phyloP scores from a whole-genome alignment of 2,888 invertebrate genomes.

The Melanostoma scalare region DNA sequence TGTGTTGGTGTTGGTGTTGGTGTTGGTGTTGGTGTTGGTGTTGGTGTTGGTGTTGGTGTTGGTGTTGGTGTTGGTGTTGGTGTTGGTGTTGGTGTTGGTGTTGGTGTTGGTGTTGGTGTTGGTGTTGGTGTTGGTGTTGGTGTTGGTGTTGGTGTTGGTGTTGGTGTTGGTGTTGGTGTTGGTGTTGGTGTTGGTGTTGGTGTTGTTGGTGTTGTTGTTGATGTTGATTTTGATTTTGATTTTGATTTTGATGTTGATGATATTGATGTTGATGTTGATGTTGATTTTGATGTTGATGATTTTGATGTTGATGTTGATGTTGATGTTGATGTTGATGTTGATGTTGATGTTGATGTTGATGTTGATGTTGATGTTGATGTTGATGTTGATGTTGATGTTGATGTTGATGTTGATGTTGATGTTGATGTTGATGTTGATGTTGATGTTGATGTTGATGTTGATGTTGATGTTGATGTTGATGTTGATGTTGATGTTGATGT shows the following conservation, averaged over 20 bases:
- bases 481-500: neutral
- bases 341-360: neutral
- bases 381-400: conserved; percentile 4
- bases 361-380: neutral
- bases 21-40: conserved; percentile 1
- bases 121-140: neutral
- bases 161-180: neutral
- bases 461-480: conserved; percentile 8
- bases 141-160: neutral
- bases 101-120: neutral
- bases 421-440: neutral
- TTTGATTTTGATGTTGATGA: neutral
- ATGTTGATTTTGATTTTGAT: neutral
- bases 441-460: neutral
- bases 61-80: neutral
- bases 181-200: neutral
- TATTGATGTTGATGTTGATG: conserved; percentile 4
- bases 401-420: conserved; percentile 1
- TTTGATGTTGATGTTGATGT: neutral
- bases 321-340: conserved; percentile 4
- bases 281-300: neutral
- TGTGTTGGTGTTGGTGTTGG: neutral
- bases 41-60: neutral
- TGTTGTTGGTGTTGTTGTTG: too few relatives aligned
- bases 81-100: neutral